Evolutionary conservation across 1,140 invertebrate species (phyloP), one percentile per base, ranked within the genome.

Genomic region (Marisa cornuarietis): DNA sequence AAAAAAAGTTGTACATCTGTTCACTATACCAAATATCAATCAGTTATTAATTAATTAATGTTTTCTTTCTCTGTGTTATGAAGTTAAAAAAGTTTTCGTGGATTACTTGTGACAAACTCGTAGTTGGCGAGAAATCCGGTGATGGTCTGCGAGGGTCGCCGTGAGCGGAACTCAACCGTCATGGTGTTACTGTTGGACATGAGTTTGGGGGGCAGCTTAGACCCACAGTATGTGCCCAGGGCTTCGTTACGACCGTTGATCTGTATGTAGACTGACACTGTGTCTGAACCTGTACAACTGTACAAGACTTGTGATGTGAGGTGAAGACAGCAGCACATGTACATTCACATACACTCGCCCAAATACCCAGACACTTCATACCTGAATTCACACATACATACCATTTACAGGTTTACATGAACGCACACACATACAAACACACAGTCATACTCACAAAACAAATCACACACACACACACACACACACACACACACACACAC

Each of bases 61-160:
- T 31, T 42, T 42, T 42, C 2, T 42, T 6, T 42, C 2, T 42
- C 31, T 42, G 31, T 42, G 31, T 4, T 42, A 42, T 4, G 31
- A 42, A 42, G 31, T 6, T 42, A 61, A 20, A 31, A n/a, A 1
- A 54, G 61, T 11, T 42, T 2, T n/a, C 24, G 22, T 11, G 54
- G 93, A 94, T 94, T 93, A 97, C 96, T 96, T 93, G 96, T 95
- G 24, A 95, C 94, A 91, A 97, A 98, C 81, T 93, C 94, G 91
- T 96, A 98, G 31, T 94, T 94, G 66, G 96, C 96, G 88, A 95
- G 94, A 91, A 98, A 98, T 79, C 96, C 96, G 88, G 94, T 93
- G 61, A 94, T 92, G 86, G 94, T 92, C n/a, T 95, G 94, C 63
- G 94, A 94, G 76, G 93, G 76, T 20, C 91, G 79, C 42, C 94